Percentiles rank a stretch among this genome's conserved stretches.
Conservation (phyloP, 2,888 invertebrate genomes). For the Eupithecia subumbrata region DNA sequence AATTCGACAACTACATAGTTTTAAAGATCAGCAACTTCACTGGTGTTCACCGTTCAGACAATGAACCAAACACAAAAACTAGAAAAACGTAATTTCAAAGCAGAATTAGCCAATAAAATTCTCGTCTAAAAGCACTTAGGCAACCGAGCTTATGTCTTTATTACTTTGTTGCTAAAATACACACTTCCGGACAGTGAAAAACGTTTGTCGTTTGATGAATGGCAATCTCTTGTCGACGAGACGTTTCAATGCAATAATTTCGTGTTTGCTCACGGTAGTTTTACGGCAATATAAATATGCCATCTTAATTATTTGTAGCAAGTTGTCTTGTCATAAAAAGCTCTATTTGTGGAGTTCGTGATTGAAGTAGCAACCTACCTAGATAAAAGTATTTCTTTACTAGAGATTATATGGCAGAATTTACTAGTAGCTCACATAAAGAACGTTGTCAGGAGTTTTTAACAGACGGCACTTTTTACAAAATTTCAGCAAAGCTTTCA, state of each 20-base stretch:
- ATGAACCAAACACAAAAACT: background rate
- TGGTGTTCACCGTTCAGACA: background rate
- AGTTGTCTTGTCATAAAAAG: background rate
- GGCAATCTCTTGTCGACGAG: background rate
- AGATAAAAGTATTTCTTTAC: background rate
- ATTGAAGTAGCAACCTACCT: background rate
- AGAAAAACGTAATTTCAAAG: background rate
- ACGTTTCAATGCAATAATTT: background rate
- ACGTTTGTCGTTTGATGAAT: slow-evolving; percentile 3
- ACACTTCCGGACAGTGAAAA: slow-evolving; percentile 34
- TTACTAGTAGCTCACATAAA: background rate
- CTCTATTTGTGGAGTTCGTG: background rate
- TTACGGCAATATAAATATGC: background rate
- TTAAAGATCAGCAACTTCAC: background rate
- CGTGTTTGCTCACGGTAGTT: slow-evolving; percentile 1
- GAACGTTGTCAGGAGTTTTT: background rate
- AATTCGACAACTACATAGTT: background rate
- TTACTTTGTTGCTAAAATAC: slow-evolving; percentile 26
- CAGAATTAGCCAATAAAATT: slow-evolving; percentile 12
- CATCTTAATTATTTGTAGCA: background rate
- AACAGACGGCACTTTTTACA: background rate
- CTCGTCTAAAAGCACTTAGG: slow-evolving; percentile 37
- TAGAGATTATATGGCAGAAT: background rate
- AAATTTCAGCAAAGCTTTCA: too few relatives aligned
- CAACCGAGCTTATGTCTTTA: slow-evolving; percentile 33